Percentiles rank a stretch among this genome's conserved stretches.
Evolutionary conservation across 2,797 vertebrate species (phyloP).

Genomic region (Sebastes oblongus): DNA sequence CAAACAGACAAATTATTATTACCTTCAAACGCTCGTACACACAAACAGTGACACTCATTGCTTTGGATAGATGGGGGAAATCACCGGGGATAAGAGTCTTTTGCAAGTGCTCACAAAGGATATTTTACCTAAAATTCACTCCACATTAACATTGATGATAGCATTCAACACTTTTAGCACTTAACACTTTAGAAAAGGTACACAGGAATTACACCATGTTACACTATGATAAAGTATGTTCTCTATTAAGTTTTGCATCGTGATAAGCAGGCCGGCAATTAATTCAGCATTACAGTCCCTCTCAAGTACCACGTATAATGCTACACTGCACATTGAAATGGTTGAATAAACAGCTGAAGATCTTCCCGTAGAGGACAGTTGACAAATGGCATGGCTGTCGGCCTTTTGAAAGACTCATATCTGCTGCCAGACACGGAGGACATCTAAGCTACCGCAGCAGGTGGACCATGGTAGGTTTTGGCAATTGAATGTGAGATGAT

Average conservation of each 20-base stretch:
- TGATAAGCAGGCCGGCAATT: not conserved
- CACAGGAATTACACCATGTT: not conserved
- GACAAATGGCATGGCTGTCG: not conserved
- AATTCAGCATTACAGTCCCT: not conserved
- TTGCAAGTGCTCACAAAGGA: not conserved
- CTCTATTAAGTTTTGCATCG: not conserved
- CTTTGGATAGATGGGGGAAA: not conserved
- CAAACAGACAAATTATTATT: conserved; percentile 41
- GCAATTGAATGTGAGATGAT: not conserved
- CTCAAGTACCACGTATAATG: not conserved
- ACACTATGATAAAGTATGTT: not conserved
- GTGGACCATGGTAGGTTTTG: not conserved
- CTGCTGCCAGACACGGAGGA: not conserved
- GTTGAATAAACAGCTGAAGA: conserved; percentile 11
- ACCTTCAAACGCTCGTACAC: conserved; percentile 10
- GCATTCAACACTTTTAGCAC: not conserved
- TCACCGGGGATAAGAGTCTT: not conserved
- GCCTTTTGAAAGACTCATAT: not conserved
- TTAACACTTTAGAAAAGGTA: not conserved
- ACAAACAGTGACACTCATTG: not conserved
- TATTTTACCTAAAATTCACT: not conserved
- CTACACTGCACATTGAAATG: not conserved
- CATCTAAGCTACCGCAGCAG: not conserved
- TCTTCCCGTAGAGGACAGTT: not conserved
- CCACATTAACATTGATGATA: not conserved